Conservation (phyloP, 2,797 vertebrate species). For the Artibeus jamaicensis region DNA sequence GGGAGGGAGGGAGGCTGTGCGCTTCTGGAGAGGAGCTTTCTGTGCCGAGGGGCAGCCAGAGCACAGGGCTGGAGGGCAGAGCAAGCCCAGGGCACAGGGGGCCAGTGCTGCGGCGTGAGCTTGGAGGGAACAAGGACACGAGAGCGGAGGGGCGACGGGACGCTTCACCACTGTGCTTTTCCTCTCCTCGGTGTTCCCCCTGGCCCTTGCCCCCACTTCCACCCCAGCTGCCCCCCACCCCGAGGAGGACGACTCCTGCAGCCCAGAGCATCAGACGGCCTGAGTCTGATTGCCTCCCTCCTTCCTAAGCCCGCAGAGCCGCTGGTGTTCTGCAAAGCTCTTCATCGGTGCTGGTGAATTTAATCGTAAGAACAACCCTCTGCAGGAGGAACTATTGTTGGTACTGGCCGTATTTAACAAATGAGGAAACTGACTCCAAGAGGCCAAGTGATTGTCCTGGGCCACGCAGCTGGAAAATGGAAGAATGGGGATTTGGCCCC, state of each 20-base stretch:
- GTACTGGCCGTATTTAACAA: not conserved
- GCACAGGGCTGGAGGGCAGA: not conserved
- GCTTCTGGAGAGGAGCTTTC: not conserved
- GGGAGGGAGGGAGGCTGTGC: not conserved
- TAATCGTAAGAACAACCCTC: not conserved
- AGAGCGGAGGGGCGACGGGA: not conserved
- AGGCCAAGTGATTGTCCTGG: not conserved
- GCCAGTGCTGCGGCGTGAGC: rapidly evolving
- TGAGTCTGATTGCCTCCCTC: not conserved
- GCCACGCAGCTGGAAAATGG: not conserved
- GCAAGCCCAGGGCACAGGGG: not conserved
- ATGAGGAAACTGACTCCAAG: not conserved
- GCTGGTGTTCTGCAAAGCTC: not conserved
- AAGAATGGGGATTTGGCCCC: not conserved
- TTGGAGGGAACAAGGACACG: not conserved
- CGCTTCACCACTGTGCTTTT: rapidly evolving
- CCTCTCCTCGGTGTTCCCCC: not conserved
- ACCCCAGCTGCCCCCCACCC: not conserved
- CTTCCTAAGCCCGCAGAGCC: not conserved
- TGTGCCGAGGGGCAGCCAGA: not conserved
- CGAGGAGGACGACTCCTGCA: not conserved
- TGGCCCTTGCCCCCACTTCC: rapidly evolving
- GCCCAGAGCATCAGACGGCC: rapidly evolving
- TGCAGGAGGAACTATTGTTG: not conserved
- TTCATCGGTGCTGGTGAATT: too few relatives aligned